Conservation (phyloP, 2,797 vertebrate species). For the Halcyon leucocephala region DNA sequence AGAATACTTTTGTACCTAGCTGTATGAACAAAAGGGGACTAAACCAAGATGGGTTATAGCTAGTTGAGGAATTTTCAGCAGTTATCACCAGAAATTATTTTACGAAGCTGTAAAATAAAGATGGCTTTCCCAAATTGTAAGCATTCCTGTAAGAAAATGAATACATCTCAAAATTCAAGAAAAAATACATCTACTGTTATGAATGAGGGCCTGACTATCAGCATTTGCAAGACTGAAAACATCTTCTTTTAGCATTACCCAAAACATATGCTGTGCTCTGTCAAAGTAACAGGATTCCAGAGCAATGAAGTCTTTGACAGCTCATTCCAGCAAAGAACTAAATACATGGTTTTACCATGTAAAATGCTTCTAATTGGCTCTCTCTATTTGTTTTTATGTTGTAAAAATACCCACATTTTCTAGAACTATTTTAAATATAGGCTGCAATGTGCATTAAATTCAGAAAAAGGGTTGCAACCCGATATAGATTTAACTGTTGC, state of each 20-base stretch:
- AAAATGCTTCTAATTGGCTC: neutral
- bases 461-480: neutral
- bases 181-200: neutral
- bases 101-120: neutral
- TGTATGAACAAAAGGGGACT: neutral
- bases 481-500: neutral
- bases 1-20: neutral
- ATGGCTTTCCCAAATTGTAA: neutral
- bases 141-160: neutral
- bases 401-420: neutral
- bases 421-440: neutral
- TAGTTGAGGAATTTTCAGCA: neutral
- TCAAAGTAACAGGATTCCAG: neutral
- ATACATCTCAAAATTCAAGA: neutral
- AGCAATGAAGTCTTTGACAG: neutral
- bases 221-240: neutral
- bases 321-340: neutral
- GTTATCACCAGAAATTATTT: neutral
- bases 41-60: accelerated
- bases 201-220: neutral
- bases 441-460: neutral
- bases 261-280: neutral
- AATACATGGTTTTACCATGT: neutral
- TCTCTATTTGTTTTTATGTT: neutral
- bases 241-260: neutral